Conservation (phyloP, 2,888 invertebrate genomes). For the Drosophila stalkeri region DNA sequence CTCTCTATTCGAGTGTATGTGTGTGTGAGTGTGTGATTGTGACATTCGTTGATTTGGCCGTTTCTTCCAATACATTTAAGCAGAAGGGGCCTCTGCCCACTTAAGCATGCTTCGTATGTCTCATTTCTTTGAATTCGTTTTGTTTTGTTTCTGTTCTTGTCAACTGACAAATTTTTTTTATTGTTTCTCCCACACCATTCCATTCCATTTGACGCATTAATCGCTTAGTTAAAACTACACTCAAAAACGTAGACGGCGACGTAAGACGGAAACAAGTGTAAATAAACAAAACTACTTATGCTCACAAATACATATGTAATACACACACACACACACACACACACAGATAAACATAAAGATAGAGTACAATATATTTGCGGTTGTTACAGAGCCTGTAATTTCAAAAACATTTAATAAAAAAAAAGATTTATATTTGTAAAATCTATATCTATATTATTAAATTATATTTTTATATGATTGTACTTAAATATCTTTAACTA, state of each 20-base stretch:
- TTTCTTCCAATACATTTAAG: constrained; percentile 75
- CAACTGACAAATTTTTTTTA: constrained; percentile 77
- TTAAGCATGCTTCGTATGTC: constrained; percentile 57
- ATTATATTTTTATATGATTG: no score
- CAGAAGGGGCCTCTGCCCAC: constrained; percentile 40
- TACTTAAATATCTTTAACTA: neutral
- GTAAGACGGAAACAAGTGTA: constrained; percentile 52
- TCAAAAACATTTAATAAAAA: no score
- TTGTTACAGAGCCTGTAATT: no score
- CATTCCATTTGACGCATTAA: constrained; percentile 50
- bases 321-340: neutral
- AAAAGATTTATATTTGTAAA: no score
- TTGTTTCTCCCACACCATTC: constrained; percentile 51
- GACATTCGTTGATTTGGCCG: constrained; percentile 66
- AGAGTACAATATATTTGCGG: constrained; percentile 15
- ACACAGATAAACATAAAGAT: neutral
- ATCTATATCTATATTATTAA: neutral
- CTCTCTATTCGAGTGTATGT: neutral
- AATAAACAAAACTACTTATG: constrained; percentile 65
- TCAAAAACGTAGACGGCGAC: constrained; percentile 25
- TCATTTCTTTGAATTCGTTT: constrained; percentile 71
- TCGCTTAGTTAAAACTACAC: constrained; percentile 69
- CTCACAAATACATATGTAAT: constrained; percentile 9
- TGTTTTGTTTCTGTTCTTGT: constrained; percentile 49
- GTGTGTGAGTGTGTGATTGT: constrained; percentile 19